Evolutionary conservation across 1,140 invertebrate species (phyloP).

Genomic region (Hetaerina americana): DNA sequence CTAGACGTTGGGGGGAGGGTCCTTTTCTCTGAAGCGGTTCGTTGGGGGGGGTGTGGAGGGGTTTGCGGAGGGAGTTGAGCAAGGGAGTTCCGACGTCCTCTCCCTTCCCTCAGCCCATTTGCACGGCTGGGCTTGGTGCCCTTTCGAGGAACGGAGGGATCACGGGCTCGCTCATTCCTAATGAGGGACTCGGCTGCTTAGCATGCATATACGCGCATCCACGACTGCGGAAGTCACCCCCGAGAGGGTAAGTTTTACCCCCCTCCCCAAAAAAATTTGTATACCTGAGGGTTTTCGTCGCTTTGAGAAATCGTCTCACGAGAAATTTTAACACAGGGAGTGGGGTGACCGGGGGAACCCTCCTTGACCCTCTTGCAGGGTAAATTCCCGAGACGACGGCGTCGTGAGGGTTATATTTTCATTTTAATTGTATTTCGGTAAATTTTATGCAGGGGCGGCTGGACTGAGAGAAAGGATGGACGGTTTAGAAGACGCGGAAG

Average conservation of each 20-base stretch:
- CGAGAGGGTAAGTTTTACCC: neutral
- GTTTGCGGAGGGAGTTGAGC: too few species aligned
- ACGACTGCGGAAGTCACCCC: neutral
- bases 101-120: neutral
- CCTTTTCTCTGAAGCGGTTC: too few species aligned
- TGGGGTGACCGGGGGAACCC: neutral
- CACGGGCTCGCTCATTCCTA: neutral
- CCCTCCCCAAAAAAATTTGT: too few species aligned
- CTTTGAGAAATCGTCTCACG: neutral
- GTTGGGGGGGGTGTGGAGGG: too few species aligned
- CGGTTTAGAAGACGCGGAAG: too few species aligned
- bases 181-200: neutral
- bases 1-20: too few species aligned
- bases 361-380: neutral
- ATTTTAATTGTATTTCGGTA: neutral
- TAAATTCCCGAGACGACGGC: neutral
- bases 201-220: too few species aligned
- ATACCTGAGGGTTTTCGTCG: too few species aligned
- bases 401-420: neutral
- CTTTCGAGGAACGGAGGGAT: neutral
- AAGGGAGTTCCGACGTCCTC: too few species aligned
- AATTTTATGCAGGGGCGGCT: neutral
- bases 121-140: too few species aligned
- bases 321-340: too few species aligned
- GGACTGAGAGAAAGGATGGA: neutral